Base-by-base conservation (phyloP, 1,140 invertebrate species). In the Spodoptera litura region DNA sequence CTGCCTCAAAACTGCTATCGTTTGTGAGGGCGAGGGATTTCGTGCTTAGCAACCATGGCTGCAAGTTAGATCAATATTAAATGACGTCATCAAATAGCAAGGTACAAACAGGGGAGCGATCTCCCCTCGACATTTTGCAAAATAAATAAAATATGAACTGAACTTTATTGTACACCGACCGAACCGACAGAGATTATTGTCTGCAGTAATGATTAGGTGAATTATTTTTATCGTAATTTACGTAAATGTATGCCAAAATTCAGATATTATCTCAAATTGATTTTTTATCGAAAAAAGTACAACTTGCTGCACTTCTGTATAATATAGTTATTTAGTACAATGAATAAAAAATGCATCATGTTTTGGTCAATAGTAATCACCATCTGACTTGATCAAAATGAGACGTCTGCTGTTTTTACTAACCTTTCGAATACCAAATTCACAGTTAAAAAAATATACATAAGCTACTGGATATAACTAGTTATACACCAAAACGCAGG, bases 21-120 rank as follows among this genome's bases (percentile, higher is more conserved):
- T n/a, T 61, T 20, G 9, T 74, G 38, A 66, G 35, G 44, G 25
- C n/a, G 61, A 20, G 74, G 49, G 11, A 53, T 27, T 8, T 62
- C 31, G 8, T 77, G 58, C 79, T 25, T 78, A 58, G 80, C 70
- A 83, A 83, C 79, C 58, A 71, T 71, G 74, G 80, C 68, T 73
- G 70, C 70, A 71, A 72, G 75, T 81, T 84, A 81, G 77, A 87
- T 85, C 83, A 81, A 87, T 85, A 83, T 79, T 72, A 72, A 27
- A 61, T 62, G 74, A 77, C 27, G 74, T 77, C 62, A 66, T 44
- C 13, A 55, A 72, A 72, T 72, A 56, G 15, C 58, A 64, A 49
- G 11, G 74, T 64, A 62, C 15, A 5, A 76, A 77, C 2, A 44
- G 38, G 62, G 74, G 74, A 68, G 31, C 12, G 27, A 38, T 38